Percentiles rank a stretch among this genome's conserved stretches.
Evolutionary conservation across 2,797 vertebrate genomes (phyloP).

Genomic region (Limosa lapponica): DNA sequence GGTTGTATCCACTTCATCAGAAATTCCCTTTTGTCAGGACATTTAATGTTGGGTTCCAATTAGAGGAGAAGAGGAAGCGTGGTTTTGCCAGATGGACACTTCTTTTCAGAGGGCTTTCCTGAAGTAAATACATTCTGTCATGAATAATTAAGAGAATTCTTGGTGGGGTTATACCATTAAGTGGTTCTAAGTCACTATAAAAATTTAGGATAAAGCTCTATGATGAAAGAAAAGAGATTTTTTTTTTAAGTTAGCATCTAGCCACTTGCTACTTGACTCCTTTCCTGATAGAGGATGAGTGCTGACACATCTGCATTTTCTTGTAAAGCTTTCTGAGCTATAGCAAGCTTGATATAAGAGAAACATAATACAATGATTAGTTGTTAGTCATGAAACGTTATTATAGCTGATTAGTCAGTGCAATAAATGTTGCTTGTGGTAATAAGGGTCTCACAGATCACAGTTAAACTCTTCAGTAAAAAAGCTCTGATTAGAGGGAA

Average conservation of each 20-base stretch:
- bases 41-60: neutral
- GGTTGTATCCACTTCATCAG: neutral
- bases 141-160: constrained; percentile 14
- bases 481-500: neutral
- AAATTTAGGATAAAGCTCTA: neutral
- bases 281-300: neutral
- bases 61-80: neutral
- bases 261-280: neutral
- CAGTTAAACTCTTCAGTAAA: neutral
- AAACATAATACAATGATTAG: neutral
- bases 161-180: neutral
- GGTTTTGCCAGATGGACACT: neutral
- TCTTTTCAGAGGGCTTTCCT: neutral
- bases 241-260: neutral
- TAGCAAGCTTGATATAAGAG: neutral
- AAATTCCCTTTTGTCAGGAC: neutral
- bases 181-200: neutral
- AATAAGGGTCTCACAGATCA: neutral
- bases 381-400: neutral
- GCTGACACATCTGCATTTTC: neutral
- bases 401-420: neutral
- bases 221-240: neutral
- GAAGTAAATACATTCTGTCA: constrained; percentile 1
- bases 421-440: neutral
- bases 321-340: neutral